Base-by-base conservation (phyloP, 2,113 vertebrate species). In the Chionodraco myersi region DNA sequence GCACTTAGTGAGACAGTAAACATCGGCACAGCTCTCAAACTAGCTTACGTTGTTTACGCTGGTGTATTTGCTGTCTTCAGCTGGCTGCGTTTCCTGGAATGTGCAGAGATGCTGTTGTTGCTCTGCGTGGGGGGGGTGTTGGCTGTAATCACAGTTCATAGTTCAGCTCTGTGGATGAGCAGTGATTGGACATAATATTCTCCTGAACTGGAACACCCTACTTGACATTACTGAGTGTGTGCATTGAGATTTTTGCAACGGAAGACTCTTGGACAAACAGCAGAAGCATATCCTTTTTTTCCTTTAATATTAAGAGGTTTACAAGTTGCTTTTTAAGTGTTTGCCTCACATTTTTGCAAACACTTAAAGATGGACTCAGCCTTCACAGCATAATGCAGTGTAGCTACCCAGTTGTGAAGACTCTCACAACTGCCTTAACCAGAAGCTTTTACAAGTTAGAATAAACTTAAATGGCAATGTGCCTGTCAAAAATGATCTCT, bases 1-100 rank as follows among this genome's bases (percentile, higher is more conserved):
- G 79, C 88, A 84, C 87, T 91, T 86, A 86, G 76, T 45, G 88
- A 87, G 86, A 85, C 84, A 49, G 90, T 92, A 92, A 89, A 91
- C 89, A 89, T 86, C 63, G 73, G 78, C 21, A 79, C 67, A 53
- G 69, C 76, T 80, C 73, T 87, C 82, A 72, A 82, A 88, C 83
- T 71, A 71, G 85, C 84, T 75, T 60, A 73, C 45, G 64, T 90
- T 91, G 88, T 91, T 90, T 91, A 84, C 77, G 75, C 81, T 47
- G 72, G 72, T 83, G 86, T 88, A 82, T 91, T 91, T 87, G 87
- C 82, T 81, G 85, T 85, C 79, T 88, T 83, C 87, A 86, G 82
- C 89, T 79, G 84, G 80, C 86, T 76, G 77, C 44, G n/a, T 88
- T 89, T 92, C 85, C 86, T 76, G 86, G 90, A 90, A 90, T 90